These are phyloP conservation scores for Buceros bicornis DNA, from an alignment of 2,797 vertebrate genomes.

Conservation along the genomic window DNA sequence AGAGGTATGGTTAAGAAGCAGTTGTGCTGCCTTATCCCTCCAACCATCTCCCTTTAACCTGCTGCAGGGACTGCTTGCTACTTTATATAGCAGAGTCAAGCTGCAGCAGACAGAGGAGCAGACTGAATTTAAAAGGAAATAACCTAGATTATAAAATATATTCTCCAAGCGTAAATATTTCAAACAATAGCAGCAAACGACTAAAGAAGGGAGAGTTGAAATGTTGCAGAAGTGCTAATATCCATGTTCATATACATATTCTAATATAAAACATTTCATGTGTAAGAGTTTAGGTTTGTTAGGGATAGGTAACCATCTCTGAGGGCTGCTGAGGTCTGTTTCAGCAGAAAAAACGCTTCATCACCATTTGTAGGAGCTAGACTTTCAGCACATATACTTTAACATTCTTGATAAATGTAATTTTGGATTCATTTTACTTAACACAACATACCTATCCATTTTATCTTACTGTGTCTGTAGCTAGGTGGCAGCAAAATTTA, in stretches of 20 bases:
- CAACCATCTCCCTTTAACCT: not conserved
- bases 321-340: not conserved
- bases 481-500: slow-evolving; percentile 13
- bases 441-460: not conserved
- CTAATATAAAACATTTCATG: not conserved
- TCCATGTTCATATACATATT: not conserved
- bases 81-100: not conserved
- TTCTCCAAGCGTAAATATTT: not conserved
- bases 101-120: not conserved
- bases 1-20: not conserved
- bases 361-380: not conserved
- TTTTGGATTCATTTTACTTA: not conserved
- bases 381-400: not conserved
- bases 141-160: not conserved
- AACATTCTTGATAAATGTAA: not conserved
- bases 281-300: not conserved
- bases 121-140: not conserved
- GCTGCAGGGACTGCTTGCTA: not conserved
- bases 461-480: not conserved
- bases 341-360: not conserved
- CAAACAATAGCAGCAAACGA: not conserved
- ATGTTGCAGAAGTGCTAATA: not conserved
- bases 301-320: not conserved
- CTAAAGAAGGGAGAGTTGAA: not conserved
- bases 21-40: not conserved